Conservation (phyloP, 2,113 vertebrate species). For the Axis porcinus region DNA sequence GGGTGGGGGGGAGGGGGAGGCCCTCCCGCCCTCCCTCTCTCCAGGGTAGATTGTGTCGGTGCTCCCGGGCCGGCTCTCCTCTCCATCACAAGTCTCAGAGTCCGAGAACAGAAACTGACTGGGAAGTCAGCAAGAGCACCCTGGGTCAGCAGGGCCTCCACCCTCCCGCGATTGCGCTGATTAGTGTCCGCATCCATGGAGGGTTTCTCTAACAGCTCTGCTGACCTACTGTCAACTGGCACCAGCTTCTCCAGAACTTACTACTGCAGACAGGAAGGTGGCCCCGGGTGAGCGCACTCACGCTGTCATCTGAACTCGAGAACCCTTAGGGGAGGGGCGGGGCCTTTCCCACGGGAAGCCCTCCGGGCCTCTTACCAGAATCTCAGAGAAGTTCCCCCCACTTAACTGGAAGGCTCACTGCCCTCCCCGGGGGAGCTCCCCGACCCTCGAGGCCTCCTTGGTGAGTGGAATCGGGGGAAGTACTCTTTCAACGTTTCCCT, state of each 20-base stretch:
- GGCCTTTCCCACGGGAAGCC: background rate
- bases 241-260: too few relatives aligned
- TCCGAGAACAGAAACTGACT: background rate
- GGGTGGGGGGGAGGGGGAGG: rapidly evolving
- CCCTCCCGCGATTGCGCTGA: rapidly evolving
- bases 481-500: background rate
- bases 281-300: background rate
- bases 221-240: background rate
- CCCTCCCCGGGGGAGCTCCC: background rate
- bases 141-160: background rate
- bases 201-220: background rate
- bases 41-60: rapidly evolving
- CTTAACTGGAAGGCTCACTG: too few relatives aligned
- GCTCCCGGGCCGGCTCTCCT: background rate
- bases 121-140: background rate
- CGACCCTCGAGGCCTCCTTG: rapidly evolving
- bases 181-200: rapidly evolving
- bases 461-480: background rate
- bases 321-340: background rate
- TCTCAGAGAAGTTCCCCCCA: rapidly evolving
- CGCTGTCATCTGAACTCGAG: rapidly evolving
- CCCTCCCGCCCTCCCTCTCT: rapidly evolving
- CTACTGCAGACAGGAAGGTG: background rate
- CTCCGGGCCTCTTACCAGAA: background rate
- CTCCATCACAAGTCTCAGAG: background rate